Percentiles rank a stretch among this genome's conserved stretches.
phyloP scores from a whole-genome alignment of 2,113 vertebrate species.

The Motacilla alba region DNA sequence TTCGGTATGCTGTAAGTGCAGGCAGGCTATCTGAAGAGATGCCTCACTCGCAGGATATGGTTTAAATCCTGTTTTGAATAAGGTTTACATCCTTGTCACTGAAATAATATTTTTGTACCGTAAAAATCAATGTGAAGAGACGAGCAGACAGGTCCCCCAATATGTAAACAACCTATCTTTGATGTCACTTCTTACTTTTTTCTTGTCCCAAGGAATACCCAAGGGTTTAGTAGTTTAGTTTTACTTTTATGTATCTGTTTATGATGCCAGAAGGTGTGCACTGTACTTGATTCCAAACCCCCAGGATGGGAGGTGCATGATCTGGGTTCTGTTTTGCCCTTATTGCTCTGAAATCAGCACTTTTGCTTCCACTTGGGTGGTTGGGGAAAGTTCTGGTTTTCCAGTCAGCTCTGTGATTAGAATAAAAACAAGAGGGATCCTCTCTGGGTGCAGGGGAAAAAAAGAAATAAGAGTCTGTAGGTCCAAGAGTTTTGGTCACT shows the following conservation, averaged over 20 bases:
- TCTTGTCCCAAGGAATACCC: constrained; percentile 46
- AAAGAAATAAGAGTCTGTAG: neutral
- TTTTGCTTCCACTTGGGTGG: constrained; percentile 41
- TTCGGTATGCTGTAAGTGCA: constrained; percentile 71
- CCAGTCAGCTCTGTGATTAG: constrained; percentile 14
- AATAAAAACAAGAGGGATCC: constrained; percentile 33
- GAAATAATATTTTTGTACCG: constrained; percentile 95
- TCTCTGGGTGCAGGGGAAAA: neutral
- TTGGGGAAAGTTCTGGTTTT: constrained; percentile 36
- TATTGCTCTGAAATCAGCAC: neutral
- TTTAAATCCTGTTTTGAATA: constrained; percentile 99
- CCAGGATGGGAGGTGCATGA: neutral
- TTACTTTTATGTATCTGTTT: neutral
- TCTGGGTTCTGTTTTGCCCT: neutral
- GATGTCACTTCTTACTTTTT: constrained; percentile 68
- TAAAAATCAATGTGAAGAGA: constrained; percentile 76
- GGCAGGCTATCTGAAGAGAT: constrained; percentile 79
- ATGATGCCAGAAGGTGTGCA: neutral
- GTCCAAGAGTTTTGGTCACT: constrained; percentile 53
- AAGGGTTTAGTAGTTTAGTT: constrained; percentile 3
- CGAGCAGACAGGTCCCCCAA: constrained; percentile 58
- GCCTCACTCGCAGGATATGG: constrained; percentile 91
- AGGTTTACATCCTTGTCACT: constrained; percentile 92
- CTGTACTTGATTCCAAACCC: neutral
- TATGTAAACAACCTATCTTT: constrained; percentile 77